Percentiles rank a stretch among this genome's conserved stretches.
These are phyloP conservation scores for Neodontobutis hainanensis DNA, from an alignment of 2,113 vertebrate genomes.

Conservation along the genomic window DNA sequence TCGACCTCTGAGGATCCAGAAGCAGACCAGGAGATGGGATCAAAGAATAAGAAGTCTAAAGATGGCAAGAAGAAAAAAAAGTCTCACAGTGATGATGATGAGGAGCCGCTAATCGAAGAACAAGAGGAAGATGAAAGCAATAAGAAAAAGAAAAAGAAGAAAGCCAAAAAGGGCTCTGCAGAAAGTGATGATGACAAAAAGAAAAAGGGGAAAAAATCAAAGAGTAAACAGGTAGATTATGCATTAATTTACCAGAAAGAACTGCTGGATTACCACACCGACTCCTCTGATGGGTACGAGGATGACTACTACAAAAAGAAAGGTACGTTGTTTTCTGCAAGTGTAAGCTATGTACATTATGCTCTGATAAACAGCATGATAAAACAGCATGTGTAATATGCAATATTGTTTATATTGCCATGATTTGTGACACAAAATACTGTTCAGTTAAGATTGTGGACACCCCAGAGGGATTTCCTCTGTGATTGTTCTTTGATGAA, in stretches of 20 bases:
- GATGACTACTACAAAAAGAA: conserved; percentile 94
- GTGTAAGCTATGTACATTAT: background rate
- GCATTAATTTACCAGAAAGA: conserved; percentile 87
- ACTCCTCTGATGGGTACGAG: conserved; percentile 85
- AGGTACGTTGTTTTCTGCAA: conserved; percentile 76
- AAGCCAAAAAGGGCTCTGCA: conserved; percentile 72
- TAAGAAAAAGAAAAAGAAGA: conserved; percentile 81
- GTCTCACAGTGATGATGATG: conserved; percentile 52
- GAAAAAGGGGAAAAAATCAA: conserved; percentile 83
- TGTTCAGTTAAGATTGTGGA: conserved; percentile 2
- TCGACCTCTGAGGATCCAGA: conserved; percentile 64
- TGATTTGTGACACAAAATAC: no score
- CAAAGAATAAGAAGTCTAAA: conserved; percentile 75
- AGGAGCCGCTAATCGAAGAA: conserved; percentile 63
- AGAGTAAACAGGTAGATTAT: conserved; percentile 85
- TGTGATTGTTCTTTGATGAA: conserved; percentile 64
- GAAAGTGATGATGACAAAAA: conserved; percentile 82
- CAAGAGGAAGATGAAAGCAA: conserved; percentile 74
- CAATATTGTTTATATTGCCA: no score
- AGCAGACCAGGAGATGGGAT: conserved; percentile 66
- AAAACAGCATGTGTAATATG: background rate
- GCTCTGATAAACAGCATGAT: no score
- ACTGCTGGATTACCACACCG: conserved; percentile 85
- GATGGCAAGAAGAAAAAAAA: conserved; percentile 78
- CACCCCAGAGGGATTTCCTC: conserved; percentile 43